Base-by-base conservation (phyloP, 2,888 invertebrate species). In the Noctua janthe region DNA sequence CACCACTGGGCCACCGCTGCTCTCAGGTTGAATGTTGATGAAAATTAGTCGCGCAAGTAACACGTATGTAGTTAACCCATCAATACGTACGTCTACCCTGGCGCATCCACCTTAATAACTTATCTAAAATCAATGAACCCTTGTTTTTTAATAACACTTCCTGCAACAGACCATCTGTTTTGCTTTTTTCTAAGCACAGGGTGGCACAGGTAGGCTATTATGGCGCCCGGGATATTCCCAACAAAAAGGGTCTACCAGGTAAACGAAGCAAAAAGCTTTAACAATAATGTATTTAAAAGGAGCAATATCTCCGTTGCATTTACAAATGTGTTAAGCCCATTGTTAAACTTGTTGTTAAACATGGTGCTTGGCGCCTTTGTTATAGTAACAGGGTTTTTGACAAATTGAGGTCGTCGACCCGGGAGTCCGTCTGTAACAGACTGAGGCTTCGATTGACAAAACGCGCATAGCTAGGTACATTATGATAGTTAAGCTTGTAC, bases 181-280 rank as follows among this genome's bases (percentile, higher is more conserved):
- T 62, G 59, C 74, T 83, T 81, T 80, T 71, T 79, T 75, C n/a
- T 64, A 74, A 83, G 62, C 13, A 11, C 92, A 35, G 35, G 35
- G 35, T 35, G 35, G 35, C 35, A 35, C 35, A 92, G 92, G 92
- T 93, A 92, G 64, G 66, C 74, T 56, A 76, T 74, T 78, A 78
- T 88, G 91, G 90, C 91, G 90, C 91, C 89, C 78, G 84, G 92
- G 91, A 90, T 87, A 89, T 90, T 90, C 92, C 92, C 90, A 39
- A 89, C 85, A 92, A 93, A 94, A 93, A 92, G 83, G 91, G 91
- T 93, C 92, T 93, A 73, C 67, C 91, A 91, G 91, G 91, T 91
- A 92, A 84, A 74, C 20, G 17, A 13, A 35, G 11, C 35, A 76
- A 74, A 74, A 70, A 51, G 4, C 23, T 47, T n/a, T 20, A 64